Evolutionary conservation across 2,113 vertebrate genomes (phyloP).

Genomic region (Larimichthys crocea): DNA sequence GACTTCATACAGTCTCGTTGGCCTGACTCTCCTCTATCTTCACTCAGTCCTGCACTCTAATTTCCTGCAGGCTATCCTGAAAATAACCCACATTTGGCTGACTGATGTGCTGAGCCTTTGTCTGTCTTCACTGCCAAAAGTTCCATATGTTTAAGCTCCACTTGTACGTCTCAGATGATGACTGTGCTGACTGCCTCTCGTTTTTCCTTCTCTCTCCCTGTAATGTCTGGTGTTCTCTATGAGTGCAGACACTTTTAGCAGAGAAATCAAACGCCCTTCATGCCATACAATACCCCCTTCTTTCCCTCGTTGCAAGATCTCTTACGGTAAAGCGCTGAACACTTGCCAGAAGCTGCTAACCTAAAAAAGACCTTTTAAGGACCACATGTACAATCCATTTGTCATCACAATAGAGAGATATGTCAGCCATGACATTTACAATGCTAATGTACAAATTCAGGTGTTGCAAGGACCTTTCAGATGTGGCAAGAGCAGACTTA

Average conservation of each 20-base stretch:
- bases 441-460: background rate
- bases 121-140: constrained; percentile 50
- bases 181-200: constrained; percentile 28
- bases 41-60: constrained; percentile 23
- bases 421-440: background rate
- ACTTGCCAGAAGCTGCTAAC: background rate
- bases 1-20: constrained; percentile 32
- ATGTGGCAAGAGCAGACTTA: background rate
- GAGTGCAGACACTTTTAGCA: constrained; percentile 4
- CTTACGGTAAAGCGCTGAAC: background rate
- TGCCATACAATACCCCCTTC: background rate
- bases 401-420: background rate
- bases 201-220: background rate
- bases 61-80: constrained; percentile 34
- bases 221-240: background rate
- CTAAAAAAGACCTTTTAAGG: background rate
- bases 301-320: background rate
- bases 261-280: constrained; percentile 4
- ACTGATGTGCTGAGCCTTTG: constrained; percentile 37
- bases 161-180: background rate
- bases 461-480: background rate
- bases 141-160: constrained; percentile 41
- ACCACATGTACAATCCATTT: background rate
- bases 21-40: constrained; percentile 29
- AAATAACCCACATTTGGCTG: constrained; percentile 49